Conservation (phyloP, 2,888 invertebrate genomes). For the Philereme transversata region DNA sequence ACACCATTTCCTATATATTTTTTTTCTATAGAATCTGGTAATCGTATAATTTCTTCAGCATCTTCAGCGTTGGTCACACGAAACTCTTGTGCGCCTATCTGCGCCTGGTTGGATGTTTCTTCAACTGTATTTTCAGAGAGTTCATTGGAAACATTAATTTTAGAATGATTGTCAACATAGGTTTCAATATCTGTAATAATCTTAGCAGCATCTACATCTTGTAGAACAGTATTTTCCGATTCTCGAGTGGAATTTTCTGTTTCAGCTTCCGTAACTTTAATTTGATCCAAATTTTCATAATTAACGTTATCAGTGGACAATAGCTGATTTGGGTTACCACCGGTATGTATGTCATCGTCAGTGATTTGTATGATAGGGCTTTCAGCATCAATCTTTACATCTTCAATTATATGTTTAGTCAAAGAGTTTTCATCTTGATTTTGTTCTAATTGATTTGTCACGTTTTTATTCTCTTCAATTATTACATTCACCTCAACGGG, state of each 20-base stretch:
- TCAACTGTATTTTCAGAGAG: neutral
- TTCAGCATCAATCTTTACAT: neutral
- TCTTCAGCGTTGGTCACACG: neutral
- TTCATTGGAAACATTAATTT: constrained; percentile 1
- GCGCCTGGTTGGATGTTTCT: neutral
- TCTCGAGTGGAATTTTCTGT: neutral
- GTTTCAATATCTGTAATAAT: neutral
- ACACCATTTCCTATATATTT: neutral
- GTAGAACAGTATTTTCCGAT: neutral
- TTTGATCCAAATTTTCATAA: constrained; percentile 2
- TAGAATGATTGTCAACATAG: neutral
- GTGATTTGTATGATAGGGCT: neutral
- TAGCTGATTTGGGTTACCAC: neutral
- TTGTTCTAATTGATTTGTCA: constrained; percentile 6
- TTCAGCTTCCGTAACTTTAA: neutral
- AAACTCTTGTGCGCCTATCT: neutral
- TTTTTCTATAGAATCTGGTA: constrained; percentile 4
- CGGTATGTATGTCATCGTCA: neutral
- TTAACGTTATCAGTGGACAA: neutral
- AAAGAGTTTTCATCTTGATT: neutral
- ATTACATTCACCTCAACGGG: constrained; percentile 1
- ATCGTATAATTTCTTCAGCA: neutral
- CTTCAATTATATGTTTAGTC: constrained; percentile 3
- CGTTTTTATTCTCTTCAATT: constrained; percentile 7
- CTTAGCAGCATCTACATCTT: neutral